phyloP scores from a whole-genome alignment of 2,888 invertebrate species.

The Hydriomena furcata region DNA sequence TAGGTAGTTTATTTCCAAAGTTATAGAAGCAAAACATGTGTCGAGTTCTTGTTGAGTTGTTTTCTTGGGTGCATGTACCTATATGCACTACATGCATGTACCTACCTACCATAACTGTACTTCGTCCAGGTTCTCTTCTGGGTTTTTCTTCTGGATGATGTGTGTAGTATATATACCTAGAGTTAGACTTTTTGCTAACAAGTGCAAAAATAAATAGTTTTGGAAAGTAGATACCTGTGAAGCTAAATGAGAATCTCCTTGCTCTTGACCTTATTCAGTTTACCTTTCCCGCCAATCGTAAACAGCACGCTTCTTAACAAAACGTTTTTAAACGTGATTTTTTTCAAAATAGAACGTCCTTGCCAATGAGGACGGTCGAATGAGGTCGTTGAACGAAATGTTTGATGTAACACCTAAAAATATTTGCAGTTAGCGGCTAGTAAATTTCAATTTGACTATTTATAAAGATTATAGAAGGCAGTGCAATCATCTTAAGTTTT shows the following conservation, averaged over 20 bases:
- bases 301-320: slow-evolving; percentile 21
- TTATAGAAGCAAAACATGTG: too few relatives aligned
- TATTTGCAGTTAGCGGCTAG: neutral
- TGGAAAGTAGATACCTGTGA: neutral
- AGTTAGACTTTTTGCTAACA: too few relatives aligned
- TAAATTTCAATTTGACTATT: neutral
- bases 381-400: slow-evolving; percentile 45
- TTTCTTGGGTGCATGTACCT: too few relatives aligned
- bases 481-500: too few relatives aligned
- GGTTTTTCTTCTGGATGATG: too few relatives aligned
- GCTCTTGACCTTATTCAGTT: slow-evolving; percentile 25
- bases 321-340: slow-evolving; percentile 33
- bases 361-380: slow-evolving; percentile 45
- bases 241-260: slow-evolving; percentile 14
- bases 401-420: slow-evolving; percentile 44
- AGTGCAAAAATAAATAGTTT: neutral
- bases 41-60: too few relatives aligned
- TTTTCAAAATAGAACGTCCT: slow-evolving; percentile 60
- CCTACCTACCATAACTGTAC: too few relatives aligned
- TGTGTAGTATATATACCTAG: too few relatives aligned
- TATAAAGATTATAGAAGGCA: too few relatives aligned
- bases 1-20: too few relatives aligned
- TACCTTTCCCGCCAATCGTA: slow-evolving; percentile 24
- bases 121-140: too few relatives aligned
- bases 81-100: too few relatives aligned